These are phyloP conservation scores for Triplophysa tibetana DNA, from an alignment of 2,113 vertebrate genomes.

Conservation along the genomic window DNA sequence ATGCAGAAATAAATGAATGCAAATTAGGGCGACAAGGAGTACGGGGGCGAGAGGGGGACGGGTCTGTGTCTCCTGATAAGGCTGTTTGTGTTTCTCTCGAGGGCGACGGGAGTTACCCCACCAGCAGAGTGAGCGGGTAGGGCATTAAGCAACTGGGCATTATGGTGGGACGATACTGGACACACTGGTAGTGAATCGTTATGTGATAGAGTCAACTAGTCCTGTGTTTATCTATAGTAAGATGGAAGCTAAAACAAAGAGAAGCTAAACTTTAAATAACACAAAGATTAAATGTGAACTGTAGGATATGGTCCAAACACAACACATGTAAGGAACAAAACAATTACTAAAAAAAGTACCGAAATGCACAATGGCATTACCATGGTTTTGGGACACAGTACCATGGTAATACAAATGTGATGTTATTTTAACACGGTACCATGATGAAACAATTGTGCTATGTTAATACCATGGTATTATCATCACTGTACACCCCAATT, in stretches of 20 bases:
- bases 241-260: not conserved
- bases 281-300: no score
- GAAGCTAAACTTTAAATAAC: not conserved
- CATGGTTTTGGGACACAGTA: not conserved
- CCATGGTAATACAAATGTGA: not conserved
- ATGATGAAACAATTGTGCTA: not conserved
- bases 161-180: slow-evolving; percentile 5
- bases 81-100: slow-evolving; percentile 73
- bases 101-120: slow-evolving; percentile 49
- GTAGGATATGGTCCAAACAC: not conserved
- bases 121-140: slow-evolving; percentile 52
- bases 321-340: not conserved
- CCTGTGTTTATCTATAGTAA: not conserved
- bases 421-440: not conserved
- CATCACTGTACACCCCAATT: not conserved
- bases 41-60: slow-evolving; percentile 47
- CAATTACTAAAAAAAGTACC: not conserved
- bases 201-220: slow-evolving; percentile 6
- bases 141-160: slow-evolving; percentile 33
- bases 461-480: not conserved
- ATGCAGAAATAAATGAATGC: slow-evolving; percentile 74
- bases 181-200: not conserved
- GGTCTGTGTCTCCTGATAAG: slow-evolving; percentile 77
- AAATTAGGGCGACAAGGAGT: slow-evolving; percentile 60
- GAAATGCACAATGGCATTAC: not conserved